These are phyloP conservation scores for Aelia acuminata DNA, from an alignment of 2,888 invertebrate species.

Conservation along the genomic window DNA sequence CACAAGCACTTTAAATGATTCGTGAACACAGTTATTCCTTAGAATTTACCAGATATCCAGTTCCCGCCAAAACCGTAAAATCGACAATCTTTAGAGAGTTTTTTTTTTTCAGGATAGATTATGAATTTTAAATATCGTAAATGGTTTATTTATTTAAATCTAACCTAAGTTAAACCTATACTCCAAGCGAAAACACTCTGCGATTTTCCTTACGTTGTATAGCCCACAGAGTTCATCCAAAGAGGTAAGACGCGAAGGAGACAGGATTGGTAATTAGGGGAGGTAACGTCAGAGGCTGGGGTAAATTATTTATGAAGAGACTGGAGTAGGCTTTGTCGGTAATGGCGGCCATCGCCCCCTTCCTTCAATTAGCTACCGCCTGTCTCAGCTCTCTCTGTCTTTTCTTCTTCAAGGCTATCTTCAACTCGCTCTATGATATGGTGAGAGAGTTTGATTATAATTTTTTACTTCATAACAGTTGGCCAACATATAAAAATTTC, in stretches of 20 bases:
- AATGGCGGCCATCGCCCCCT: neutral
- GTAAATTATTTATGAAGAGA: constrained; percentile 29
- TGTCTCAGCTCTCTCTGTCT: neutral
- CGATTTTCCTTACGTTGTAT: neutral
- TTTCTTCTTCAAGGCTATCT: no score
- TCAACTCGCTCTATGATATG: no score
- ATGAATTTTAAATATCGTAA: neutral
- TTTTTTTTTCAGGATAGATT: no score
- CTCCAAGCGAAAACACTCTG: neutral
- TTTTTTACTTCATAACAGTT: no score
- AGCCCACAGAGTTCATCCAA: neutral
- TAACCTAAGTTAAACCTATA: neutral
- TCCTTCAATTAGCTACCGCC: neutral
- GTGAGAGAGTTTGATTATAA: no score
- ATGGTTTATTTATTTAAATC: no score
- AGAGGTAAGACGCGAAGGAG: constrained; percentile 23
- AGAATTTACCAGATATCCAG: no score
- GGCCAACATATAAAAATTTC: no score
- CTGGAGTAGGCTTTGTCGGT: constrained; percentile 43
- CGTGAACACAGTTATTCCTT: no score
- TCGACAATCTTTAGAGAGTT: no score
- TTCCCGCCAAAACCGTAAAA: no score
- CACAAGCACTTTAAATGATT: no score
- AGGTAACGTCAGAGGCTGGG: constrained; percentile 13
- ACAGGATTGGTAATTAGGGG: neutral